Percentiles rank a stretch among this genome's conserved stretches.
Conservation (phyloP, 2,888 invertebrate species). For the Trichopoda pennipes region DNA sequence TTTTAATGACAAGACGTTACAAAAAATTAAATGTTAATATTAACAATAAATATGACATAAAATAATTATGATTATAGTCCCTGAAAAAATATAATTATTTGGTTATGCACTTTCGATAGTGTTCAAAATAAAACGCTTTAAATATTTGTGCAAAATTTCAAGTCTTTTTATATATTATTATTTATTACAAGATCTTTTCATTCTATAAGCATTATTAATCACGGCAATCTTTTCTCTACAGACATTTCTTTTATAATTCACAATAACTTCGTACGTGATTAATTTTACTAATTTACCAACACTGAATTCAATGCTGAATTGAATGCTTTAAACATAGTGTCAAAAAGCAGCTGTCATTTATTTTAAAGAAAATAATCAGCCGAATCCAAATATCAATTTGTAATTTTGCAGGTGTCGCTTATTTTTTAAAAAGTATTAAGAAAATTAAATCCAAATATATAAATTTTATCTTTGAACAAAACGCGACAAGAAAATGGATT, state of each 20-base stretch:
- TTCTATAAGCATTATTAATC: too few relatives aligned
- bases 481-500: slow-evolving; percentile 76
- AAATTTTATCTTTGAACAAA: slow-evolving; percentile 31
- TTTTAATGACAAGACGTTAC: too few relatives aligned
- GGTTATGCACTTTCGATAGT: too few relatives aligned
- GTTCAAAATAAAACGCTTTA: too few relatives aligned
- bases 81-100: too few relatives aligned
- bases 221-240: too few relatives aligned
- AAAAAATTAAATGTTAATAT: too few relatives aligned
- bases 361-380: slow-evolving; percentile 5
- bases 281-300: slow-evolving; percentile 14
- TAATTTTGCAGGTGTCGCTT: slow-evolving; percentile 69
- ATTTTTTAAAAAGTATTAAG: slow-evolving; percentile 51
- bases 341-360: slow-evolving; percentile 37
- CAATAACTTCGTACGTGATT: not conserved
- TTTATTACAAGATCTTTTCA: too few relatives aligned
- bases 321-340: slow-evolving; percentile 44
- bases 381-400: slow-evolving; percentile 14
- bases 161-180: too few relatives aligned
- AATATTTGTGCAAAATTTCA: too few relatives aligned
- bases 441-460: slow-evolving; percentile 31
- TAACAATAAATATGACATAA: too few relatives aligned
- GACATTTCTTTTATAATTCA: slow-evolving; percentile 3
- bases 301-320: slow-evolving; percentile 13
- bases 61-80: too few relatives aligned